Evolutionary conservation across 2,888 invertebrate species (phyloP).

Genomic region (Eupelmus urozonus): DNA sequence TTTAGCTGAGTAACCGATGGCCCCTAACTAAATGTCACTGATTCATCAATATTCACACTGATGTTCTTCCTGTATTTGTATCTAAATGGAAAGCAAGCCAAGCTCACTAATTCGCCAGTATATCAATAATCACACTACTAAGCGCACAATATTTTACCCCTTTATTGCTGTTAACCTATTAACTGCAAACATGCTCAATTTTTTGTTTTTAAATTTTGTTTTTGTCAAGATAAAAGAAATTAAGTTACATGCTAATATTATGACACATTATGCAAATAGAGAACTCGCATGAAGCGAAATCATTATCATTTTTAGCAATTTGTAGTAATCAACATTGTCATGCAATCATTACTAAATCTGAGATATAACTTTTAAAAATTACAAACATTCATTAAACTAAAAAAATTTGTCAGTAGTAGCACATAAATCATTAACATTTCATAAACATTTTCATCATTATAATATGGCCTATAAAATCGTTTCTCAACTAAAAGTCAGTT

Average conservation of each 20-base stretch:
- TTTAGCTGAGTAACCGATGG: no score
- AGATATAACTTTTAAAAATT: no score
- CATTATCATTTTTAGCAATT: not conserved
- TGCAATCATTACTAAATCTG: no score
- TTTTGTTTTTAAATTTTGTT: not conserved
- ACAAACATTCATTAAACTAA: no score
- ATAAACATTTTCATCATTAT: no score
- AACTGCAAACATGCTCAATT: not conserved
- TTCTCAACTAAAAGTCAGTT: not conserved
- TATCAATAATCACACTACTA: conserved; percentile 30
- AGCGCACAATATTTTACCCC: not conserved
- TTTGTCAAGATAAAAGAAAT: not conserved
- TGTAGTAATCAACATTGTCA: no score
- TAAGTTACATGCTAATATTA: not conserved
- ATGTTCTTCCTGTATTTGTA: conserved; percentile 5
- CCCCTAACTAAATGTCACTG: no score
- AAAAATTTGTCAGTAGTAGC: no score
- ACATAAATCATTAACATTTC: not conserved
- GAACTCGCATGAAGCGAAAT: not conserved
- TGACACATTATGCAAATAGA: not conserved
- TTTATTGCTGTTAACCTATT: conserved; percentile 24
- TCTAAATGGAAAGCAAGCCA: conserved; percentile 22
- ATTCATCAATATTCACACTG: no score
- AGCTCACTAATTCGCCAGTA: conserved; percentile 41
- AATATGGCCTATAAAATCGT: not conserved